A percentile compares a stretch with the other conserved stretches of the same genome.
Evolutionary conservation across 1,140 invertebrate genomes (phyloP).

Genomic region (Lordiphosa clarofinis): DNA sequence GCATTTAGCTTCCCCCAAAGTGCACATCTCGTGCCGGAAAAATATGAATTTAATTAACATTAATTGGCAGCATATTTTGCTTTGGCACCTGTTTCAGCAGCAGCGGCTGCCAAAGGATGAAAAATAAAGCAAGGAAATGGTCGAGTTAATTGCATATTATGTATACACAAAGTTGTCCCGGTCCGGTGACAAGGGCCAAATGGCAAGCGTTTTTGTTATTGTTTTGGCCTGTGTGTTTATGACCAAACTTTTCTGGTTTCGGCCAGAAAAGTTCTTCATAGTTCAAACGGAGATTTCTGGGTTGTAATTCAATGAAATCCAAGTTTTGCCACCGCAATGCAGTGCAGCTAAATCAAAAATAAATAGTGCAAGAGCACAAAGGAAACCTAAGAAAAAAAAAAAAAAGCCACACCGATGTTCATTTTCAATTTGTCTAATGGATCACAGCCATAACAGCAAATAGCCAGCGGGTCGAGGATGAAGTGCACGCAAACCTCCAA

Average conservation of each 20-base stretch:
- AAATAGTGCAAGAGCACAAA: conserved; percentile 30
- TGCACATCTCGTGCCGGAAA: conserved; percentile 34
- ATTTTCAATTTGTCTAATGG: conserved; percentile 75
- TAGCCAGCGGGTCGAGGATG: conserved; percentile 29
- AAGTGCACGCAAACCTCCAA: conserved; percentile 45
- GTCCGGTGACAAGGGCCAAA: conserved; percentile 16
- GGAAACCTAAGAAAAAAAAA: conserved; percentile 4
- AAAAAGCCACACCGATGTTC: conserved; percentile 33
- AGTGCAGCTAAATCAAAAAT: conserved; percentile 72
- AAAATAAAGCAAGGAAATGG: conserved; percentile 37
- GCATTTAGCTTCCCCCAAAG: conserved; percentile 5
- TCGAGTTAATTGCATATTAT: conserved; percentile 67
- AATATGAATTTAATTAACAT: conserved; percentile 77
- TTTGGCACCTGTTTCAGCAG: conserved; percentile 54
- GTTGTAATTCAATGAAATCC: conserved; percentile 56
- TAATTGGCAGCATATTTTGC: conserved; percentile 62
- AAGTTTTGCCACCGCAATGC: too few relatives aligned
- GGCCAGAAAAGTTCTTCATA: conserved; percentile 37
- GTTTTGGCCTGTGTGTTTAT: conserved; percentile 52
- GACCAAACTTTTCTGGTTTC: conserved; percentile 53
- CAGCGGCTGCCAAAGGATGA: not conserved
- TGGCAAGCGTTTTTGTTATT: conserved; percentile 30
- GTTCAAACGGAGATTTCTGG: conserved; percentile 39
- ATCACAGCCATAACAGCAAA: conserved; percentile 75
- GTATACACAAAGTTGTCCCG: conserved; percentile 46